These are phyloP conservation scores for Caranx melampygus DNA, from an alignment of 2,113 vertebrate genomes.

Conservation along the genomic window DNA sequence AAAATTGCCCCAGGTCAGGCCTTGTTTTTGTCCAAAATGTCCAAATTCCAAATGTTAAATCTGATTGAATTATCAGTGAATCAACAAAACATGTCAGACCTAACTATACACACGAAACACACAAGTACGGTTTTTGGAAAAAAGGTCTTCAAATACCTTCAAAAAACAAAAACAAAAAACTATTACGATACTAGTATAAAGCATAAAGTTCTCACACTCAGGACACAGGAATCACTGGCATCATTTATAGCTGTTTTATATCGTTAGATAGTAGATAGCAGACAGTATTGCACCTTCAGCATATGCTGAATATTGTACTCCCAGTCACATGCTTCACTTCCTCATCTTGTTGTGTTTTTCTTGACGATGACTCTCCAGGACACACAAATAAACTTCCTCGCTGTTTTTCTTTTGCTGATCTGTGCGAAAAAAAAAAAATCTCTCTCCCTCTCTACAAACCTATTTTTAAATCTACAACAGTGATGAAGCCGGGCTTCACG, in stretches of 20 bases:
- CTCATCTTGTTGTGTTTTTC: slow-evolving; percentile 5
- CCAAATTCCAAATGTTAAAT: too few species aligned
- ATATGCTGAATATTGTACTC: not conserved
- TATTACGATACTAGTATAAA: not conserved
- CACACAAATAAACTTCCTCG: slow-evolving; percentile 24
- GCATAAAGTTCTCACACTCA: not conserved
- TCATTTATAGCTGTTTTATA: not conserved
- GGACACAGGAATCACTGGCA: not conserved
- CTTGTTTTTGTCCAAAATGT: too few species aligned
- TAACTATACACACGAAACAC: not conserved
- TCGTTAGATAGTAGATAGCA: not conserved
- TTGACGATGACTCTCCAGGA: slow-evolving; percentile 17
- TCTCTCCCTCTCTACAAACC: slow-evolving; percentile 23
- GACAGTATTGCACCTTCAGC: not conserved
- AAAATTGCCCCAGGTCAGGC: too few species aligned
- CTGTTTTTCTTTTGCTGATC: slow-evolving; percentile 32
- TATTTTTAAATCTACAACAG: slow-evolving; percentile 51
- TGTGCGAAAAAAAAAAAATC: slow-evolving; percentile 16
- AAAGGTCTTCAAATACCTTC: too few species aligned
- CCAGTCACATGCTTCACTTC: not conserved
- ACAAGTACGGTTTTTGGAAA: too few species aligned
- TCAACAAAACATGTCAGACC: not conserved
- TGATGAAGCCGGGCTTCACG: slow-evolving; percentile 21
- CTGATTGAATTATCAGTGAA: too few species aligned
- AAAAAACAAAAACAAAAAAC: too few species aligned